Percentiles rank a stretch among this genome's conserved stretches.
phyloP scores from a whole-genome alignment of 53 echinoderm and acorn worm genomes.

The Holothuria scabra region DNA sequence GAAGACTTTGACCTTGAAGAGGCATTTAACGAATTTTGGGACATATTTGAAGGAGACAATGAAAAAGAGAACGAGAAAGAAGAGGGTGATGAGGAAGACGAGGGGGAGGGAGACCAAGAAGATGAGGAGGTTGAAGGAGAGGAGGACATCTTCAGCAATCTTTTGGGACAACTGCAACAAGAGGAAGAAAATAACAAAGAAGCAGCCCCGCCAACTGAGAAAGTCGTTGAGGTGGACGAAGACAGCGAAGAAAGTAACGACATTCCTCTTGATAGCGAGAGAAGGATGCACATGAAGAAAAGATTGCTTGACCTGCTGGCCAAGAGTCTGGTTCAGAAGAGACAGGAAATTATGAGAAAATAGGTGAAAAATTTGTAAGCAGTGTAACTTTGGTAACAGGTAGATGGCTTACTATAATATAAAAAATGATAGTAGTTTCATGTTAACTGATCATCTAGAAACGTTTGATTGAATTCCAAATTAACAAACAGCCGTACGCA shows the following conservation, averaged over 20 bases:
- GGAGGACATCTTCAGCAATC: not conserved
- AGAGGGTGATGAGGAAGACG: not conserved
- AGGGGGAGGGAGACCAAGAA: not conserved
- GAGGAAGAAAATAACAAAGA: no score
- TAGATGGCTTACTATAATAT: not conserved
- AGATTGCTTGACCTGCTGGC: constrained; percentile 8
- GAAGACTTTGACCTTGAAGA: not conserved
- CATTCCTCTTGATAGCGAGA: not conserved
- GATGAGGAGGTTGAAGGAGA: not conserved
- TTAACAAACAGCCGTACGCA: no score
- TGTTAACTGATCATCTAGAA: no score
- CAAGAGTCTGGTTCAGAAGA: not conserved
- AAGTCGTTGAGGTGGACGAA: no score
- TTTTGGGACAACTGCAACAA: no score
- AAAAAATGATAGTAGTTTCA: no score
- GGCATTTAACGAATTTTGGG: not conserved
- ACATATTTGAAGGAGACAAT: not conserved
- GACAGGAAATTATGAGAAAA: constrained; percentile 17
- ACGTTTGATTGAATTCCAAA: no score
- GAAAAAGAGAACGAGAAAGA: not conserved
- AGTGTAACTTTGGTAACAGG: not conserved
- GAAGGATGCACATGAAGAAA: constrained; percentile 14
- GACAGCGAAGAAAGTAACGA: not conserved
- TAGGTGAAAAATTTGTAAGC: not conserved
- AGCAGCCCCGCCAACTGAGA: not conserved